These are phyloP conservation scores for Allygus modestus DNA, from an alignment of 2,888 invertebrate genomes.

Conservation along the genomic window DNA sequence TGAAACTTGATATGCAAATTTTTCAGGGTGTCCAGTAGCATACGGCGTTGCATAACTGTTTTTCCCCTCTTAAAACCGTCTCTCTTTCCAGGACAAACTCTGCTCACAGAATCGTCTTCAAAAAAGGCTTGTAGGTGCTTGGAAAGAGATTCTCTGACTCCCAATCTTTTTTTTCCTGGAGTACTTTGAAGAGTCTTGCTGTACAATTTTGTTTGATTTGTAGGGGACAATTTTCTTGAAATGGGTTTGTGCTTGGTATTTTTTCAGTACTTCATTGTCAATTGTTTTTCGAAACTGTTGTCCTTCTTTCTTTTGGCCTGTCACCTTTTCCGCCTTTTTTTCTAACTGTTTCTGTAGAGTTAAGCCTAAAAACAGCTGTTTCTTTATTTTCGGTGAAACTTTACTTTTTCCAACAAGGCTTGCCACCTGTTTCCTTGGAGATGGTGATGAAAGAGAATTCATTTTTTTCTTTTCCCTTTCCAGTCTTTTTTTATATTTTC, in stretches of 20 bases:
- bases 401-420: constrained; percentile 7
- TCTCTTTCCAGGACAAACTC: constrained; percentile 14
- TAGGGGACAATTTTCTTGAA: background rate
- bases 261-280: constrained; percentile 36
- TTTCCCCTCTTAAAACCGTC: background rate
- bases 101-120: constrained; percentile 21
- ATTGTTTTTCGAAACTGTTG: constrained; percentile 6
- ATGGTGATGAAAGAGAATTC: background rate
- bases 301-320: constrained; percentile 23
- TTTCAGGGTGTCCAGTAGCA: too few relatives aligned
- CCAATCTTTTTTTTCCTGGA: background rate
- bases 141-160: constrained; percentile 5
- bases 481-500: constrained; percentile 39
- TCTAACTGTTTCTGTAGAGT: constrained; percentile 6
- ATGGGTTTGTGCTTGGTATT: background rate
- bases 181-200: background rate
- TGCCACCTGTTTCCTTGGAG: constrained; percentile 12
- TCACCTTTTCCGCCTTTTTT: background rate
- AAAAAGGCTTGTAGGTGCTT: background rate
- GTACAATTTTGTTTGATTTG: constrained; percentile 8
- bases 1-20: too few relatives aligned
- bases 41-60: too few relatives aligned
- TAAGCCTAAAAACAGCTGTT: constrained; percentile 36
- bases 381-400: background rate
- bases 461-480: constrained; percentile 28